Evolutionary conservation across 1,140 invertebrate genomes (phyloP), one percentile per base, ranked within the genome.

Genomic region (Ceratosolen fusciceps): DNA sequence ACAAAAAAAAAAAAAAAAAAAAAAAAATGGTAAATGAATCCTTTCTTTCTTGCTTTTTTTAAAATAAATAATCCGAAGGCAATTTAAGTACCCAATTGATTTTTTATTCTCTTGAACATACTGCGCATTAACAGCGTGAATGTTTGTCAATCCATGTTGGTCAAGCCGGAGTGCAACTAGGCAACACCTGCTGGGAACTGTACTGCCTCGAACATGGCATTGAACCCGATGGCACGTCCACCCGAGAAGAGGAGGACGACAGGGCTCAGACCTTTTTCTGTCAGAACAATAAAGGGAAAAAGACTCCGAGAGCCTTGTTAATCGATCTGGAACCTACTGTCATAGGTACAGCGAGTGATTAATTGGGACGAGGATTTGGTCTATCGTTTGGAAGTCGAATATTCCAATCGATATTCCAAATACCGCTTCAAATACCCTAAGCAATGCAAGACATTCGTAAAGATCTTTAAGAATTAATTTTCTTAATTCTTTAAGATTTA

Each of bases 321-420:
- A 92, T 96, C 10, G 96, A 97, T 85, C 90, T 96, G 77, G 96
- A 96, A 80, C 95, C 96, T 43, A 96, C 95, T 21, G 95, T 96
- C n/a, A 94, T 96, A 79, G 93, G 92, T 92, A 83, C 9, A 52
- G 19, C 49, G 21, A 16, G n/a, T 43, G 58, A 90, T 82, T 72
- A 47, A 31, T 26, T 65, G 39, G 56, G 24, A 52, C 14, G 10
- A n/a, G n/a, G n/a, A n/a, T n/a, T n/a, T n/a, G n/a, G n/a, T n/a
- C n/a, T n/a, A n/a, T n/a, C n/a, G n/a, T n/a, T n/a, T n/a, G n/a
- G n/a, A n/a, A n/a, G n/a, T n/a, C n/a, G n/a, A n/a, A n/a, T n/a
- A n/a, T n/a, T n/a, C n/a, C n/a, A n/a, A n/a, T n/a, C n/a, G n/a
- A n/a, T n/a, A 52, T 52, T 16, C 9, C 19, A 52, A 52, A 52